phyloP scores from a whole-genome alignment of 2,797 vertebrate species.

The Gorsachius magnificus region DNA sequence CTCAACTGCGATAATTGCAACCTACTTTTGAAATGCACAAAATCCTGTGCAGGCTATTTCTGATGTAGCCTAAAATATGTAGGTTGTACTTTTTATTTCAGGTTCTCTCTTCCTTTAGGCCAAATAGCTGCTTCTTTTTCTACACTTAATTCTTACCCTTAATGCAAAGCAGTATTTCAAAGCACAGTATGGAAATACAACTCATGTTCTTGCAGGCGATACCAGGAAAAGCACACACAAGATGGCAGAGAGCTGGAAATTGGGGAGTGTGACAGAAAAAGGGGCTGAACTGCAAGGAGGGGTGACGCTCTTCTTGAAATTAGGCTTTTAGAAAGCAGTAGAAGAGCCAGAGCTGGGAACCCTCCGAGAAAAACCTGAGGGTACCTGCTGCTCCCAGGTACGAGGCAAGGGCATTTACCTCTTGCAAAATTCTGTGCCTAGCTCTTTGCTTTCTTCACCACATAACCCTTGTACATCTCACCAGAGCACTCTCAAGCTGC shows the following conservation, averaged over 20 bases:
- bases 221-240: background rate
- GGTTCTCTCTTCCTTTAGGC: background rate
- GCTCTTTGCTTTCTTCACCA: background rate
- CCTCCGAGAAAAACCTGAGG: background rate
- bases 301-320: background rate
- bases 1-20: background rate
- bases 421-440: background rate
- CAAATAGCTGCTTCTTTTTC: background rate
- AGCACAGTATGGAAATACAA: background rate
- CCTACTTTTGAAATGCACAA: background rate
- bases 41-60: background rate
- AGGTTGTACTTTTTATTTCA: background rate
- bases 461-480: background rate
- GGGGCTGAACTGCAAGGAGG: background rate
- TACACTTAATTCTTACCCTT: background rate
- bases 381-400: background rate
- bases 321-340: background rate
- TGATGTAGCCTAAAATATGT: background rate
- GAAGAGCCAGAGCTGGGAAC: background rate
- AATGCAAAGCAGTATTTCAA: background rate
- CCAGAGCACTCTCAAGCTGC: background rate
- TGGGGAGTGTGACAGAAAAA: fast-evolving
- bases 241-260: background rate
- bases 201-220: background rate
- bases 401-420: background rate